Base-by-base conservation (phyloP, 2,797 vertebrate species). In the Halcyon smyrnensis region DNA sequence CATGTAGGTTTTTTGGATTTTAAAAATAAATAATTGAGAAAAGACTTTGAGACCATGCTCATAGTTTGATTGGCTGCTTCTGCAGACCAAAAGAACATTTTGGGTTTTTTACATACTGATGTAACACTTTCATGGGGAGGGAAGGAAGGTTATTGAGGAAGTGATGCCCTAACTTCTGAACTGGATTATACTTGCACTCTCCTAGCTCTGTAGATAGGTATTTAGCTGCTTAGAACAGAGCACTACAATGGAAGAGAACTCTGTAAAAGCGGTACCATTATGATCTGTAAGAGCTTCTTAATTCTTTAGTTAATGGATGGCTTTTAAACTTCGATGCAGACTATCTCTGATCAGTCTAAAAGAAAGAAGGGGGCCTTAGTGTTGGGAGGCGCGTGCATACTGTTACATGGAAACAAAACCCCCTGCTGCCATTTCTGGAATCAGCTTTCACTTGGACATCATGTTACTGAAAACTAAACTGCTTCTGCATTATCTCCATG, bases 81-180 rank as follows among this genome's bases (percentile, higher is more conserved):
- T 95, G 71, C 67, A 81, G 80, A 48, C 20, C 41, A n/a, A 23
- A 73, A 11, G n/a, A 41, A 32, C 17, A 3, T 43, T 43, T 43
- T 43, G 43, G 43, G 8, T 6, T 59, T 54, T 46, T 43, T 7
- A 30, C 6, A 12, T 60, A 50, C 36, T 68, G 57, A 9, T 45
- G 54, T 39, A 88, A 64, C 19, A 2, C 32, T 53, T 71, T 57
- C 8, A 3, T 24, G 64, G 53, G 30, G 30, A 53, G 30, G 14
- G 84, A 64, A 67, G 68, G 79, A 51, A 37, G 25, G 51, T 62
- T 83, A 70, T 11, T 60, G 68, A 87, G 75, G 75, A 20, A 80
- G 80, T 77, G 45, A 45, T 80, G 41, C 64, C 28, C 79, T 83
- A 16, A 90, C 63, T 92, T 34, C 57, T 88, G 39, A 39, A 41